Base-by-base conservation (phyloP, 2,113 vertebrate genomes). In the Pedetes capensis region DNA sequence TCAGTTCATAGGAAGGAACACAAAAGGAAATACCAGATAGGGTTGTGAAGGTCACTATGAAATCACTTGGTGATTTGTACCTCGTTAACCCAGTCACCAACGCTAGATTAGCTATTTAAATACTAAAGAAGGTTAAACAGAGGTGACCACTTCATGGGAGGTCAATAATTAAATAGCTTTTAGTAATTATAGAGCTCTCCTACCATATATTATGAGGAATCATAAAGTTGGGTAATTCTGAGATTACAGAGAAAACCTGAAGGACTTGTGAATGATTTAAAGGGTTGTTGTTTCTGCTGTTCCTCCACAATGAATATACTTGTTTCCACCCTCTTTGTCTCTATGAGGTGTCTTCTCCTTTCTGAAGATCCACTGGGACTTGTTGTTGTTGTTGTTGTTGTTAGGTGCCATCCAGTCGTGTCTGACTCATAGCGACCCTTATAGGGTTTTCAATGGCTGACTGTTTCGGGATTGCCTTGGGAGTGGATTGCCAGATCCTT, bases 31-130 rank as follows among this genome's bases (percentile, higher is more conserved):
- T 14, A 25, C 32, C 34, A 93, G 93, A 95, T 20, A 42, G 61
- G 64, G 32, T 55, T 49, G 87, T 96, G 96, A 96, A 98, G 94
- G 97, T 95, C 20, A 0, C 82, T 10, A 8, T 8, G 68, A 93
- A 85, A 79, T 71, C 80, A 89, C 83, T 44, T 25, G 1, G 86
- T 51, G 87, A 94, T 81, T 69, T 80, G 39, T 79, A 0, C n/a
- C 18, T 69, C 88, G 59, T 18, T 91, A 29, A 75, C 61, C 27
- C 39, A 5, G 37, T 74, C 29, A 0, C 6, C 44, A 84, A 95
- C 74, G 27, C 34, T 82, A 96, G 96, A 97, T 98, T 96, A 97
- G 83, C 95, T 97, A 80, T 95, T 97, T 95, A 97, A 98, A 97
- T 63, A 96, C 32, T 59, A 81, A 0, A 37, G n/a, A 76, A 44